Percentiles rank a stretch among this genome's conserved stretches.
Evolutionary conservation across 2,888 invertebrate species (phyloP).

Genomic region (Protodeltote pygarga): DNA sequence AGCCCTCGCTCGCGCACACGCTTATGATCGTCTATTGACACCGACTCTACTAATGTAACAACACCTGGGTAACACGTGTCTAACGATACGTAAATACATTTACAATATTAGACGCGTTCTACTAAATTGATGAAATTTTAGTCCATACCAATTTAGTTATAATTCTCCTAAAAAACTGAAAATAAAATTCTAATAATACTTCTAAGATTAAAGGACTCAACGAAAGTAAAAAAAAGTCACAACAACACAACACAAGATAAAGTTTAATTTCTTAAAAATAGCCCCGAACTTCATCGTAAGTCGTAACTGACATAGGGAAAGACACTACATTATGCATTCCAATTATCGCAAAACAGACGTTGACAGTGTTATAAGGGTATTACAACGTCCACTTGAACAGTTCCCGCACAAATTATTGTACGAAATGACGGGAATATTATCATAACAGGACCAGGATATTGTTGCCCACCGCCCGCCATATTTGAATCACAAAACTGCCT

Average conservation of each 20-base stretch:
- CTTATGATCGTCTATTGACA: constrained; percentile 57
- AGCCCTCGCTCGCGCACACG: constrained; percentile 51
- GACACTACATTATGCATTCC: constrained; percentile 47
- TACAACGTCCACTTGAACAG: constrained; percentile 57
- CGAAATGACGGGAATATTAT: constrained; percentile 77
- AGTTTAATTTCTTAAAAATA: constrained; percentile 6
- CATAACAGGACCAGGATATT: constrained; percentile 76
- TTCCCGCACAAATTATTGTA: constrained; percentile 71
- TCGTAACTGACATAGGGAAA: constrained; percentile 38
- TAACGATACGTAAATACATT: constrained; percentile 34
- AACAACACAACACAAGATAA: constrained; percentile 1
- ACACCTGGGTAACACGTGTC: constrained; percentile 41
- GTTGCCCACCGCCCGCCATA: constrained; percentile 76
- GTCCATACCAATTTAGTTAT: too few relatives aligned
- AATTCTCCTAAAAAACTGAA: constrained; percentile 1
- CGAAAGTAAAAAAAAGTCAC: background rate
- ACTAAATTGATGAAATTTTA: constrained; percentile 21
- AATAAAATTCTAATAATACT: background rate
- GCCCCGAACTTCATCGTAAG: constrained; percentile 21
- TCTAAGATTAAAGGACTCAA: background rate
- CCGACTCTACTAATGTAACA: constrained; percentile 43
- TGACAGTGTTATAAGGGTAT: constrained; percentile 40
- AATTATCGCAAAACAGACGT: constrained; percentile 50
- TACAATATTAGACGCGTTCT: constrained; percentile 25
- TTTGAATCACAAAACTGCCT: constrained; percentile 83